phyloP scores from a whole-genome alignment of 1,140 invertebrate species.

The Drosophila kurseongensis region DNA sequence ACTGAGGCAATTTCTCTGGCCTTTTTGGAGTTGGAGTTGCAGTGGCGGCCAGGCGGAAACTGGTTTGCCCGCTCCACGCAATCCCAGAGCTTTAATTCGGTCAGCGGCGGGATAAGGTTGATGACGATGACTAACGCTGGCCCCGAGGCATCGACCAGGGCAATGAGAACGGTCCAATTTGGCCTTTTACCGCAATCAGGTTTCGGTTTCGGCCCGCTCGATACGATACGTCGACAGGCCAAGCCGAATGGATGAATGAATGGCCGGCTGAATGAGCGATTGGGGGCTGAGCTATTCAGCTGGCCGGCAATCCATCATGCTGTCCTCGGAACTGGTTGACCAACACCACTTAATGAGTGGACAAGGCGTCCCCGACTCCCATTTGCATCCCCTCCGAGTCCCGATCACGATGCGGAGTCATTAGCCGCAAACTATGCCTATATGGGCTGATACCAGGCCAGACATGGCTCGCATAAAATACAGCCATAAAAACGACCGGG shows the following conservation, averaged over 20 bases:
- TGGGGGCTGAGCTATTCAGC: constrained; percentile 27
- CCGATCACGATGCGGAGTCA: constrained; percentile 33
- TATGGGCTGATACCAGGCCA: constrained; percentile 40
- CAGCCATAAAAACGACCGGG: constrained; percentile 48
- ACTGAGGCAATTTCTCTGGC: constrained; percentile 72
- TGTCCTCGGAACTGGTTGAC: constrained; percentile 47
- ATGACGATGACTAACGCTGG: constrained; percentile 24
- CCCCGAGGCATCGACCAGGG: constrained; percentile 33
- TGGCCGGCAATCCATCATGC: constrained; percentile 59
- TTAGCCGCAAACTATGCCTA: constrained; percentile 53
- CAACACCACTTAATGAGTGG: constrained; percentile 61
- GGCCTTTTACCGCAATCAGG: constrained; percentile 51
- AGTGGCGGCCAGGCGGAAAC: constrained; percentile 34
- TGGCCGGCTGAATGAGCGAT: constrained; percentile 44
- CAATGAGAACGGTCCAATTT: constrained; percentile 43
- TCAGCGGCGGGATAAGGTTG: constrained; percentile 30
- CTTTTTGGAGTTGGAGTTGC: constrained; percentile 42
- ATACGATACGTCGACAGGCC: constrained; percentile 20
- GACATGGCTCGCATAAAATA: constrained; percentile 60
- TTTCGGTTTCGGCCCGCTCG: constrained; percentile 22
- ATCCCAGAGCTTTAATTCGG: constrained; percentile 40
- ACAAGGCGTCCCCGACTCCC: constrained; percentile 35
- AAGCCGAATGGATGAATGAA: constrained; percentile 49
- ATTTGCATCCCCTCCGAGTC: constrained; percentile 42
- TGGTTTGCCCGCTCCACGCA: constrained; percentile 40